These are phyloP conservation scores for Typhlichthys subterraneus DNA, from an alignment of 2,797 vertebrate species.

Conservation along the genomic window DNA sequence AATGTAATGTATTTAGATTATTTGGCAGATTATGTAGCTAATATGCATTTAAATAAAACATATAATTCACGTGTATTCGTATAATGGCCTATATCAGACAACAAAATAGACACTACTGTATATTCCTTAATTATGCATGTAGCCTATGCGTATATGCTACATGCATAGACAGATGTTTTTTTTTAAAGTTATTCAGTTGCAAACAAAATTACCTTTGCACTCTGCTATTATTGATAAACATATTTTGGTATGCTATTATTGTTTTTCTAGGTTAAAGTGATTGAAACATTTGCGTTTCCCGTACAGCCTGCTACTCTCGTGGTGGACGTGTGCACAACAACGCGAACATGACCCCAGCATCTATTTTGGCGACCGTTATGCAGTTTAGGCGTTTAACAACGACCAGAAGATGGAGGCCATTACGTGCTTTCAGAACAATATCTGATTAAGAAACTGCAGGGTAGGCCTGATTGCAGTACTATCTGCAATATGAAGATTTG, in stretches of 20 bases:
- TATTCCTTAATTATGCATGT: background rate
- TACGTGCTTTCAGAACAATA: too few species aligned
- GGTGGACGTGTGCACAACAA: background rate
- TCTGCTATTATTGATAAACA: background rate
- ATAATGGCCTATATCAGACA: background rate
- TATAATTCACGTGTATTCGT: background rate
- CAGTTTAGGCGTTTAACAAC: too few species aligned
- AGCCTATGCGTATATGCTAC: background rate
- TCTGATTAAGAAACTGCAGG: too few species aligned
- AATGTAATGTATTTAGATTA: background rate
- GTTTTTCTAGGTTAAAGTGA: background rate
- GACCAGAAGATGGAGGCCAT: too few species aligned
- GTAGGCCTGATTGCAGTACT: too few species aligned
- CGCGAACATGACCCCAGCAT: too few species aligned
- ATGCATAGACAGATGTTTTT: background rate
- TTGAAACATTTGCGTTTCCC: background rate
- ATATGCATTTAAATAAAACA: background rate
- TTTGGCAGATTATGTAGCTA: background rate
- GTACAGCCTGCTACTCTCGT: background rate
- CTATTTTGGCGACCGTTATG: too few species aligned
- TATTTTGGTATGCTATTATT: background rate
- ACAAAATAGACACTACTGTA: background rate
- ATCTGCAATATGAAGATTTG: too few species aligned
- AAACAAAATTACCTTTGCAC: background rate
- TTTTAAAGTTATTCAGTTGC: background rate